Percentiles rank a stretch among this genome's conserved stretches.
phyloP scores from a whole-genome alignment of 2,113 vertebrate species.

The Eonycteris spelaea region DNA sequence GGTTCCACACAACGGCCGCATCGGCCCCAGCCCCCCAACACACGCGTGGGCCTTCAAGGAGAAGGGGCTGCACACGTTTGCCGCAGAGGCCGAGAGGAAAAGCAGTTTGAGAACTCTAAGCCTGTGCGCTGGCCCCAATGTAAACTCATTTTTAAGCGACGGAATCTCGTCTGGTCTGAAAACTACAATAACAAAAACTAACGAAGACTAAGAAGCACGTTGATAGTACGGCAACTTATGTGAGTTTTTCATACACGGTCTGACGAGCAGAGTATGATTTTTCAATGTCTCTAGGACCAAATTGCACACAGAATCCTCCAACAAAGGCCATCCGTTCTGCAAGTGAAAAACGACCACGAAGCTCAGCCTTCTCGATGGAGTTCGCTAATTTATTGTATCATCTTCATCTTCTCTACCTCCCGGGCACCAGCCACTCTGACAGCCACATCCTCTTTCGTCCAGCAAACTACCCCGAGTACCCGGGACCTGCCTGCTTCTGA shows the following conservation, averaged over 20 bases:
- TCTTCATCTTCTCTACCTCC: background rate
- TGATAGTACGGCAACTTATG: background rate
- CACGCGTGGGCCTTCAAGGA: background rate
- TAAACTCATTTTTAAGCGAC: background rate
- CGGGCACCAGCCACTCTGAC: too few relatives aligned
- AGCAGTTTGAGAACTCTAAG: background rate
- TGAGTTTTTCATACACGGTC: background rate
- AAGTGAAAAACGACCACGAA: rapidly evolving
- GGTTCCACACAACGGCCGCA: background rate
- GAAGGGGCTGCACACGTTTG: background rate
- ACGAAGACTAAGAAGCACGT: background rate
- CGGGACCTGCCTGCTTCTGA: too few relatives aligned
- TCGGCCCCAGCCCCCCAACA: too few relatives aligned
- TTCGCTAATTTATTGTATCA: background rate
- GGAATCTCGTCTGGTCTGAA: slow-evolving; percentile 13
- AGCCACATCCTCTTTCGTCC: background rate
- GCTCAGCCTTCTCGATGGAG: background rate
- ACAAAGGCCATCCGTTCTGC: background rate
- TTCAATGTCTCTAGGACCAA: background rate
- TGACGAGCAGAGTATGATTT: background rate
- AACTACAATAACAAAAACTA: slow-evolving; percentile 44
- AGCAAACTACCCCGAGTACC: background rate
- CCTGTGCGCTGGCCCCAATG: background rate
- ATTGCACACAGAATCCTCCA: rapidly evolving
- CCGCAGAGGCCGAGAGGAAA: background rate